Conservation (phyloP, 2,113 vertebrate genomes). For the Psittacara wagleri region DNA sequence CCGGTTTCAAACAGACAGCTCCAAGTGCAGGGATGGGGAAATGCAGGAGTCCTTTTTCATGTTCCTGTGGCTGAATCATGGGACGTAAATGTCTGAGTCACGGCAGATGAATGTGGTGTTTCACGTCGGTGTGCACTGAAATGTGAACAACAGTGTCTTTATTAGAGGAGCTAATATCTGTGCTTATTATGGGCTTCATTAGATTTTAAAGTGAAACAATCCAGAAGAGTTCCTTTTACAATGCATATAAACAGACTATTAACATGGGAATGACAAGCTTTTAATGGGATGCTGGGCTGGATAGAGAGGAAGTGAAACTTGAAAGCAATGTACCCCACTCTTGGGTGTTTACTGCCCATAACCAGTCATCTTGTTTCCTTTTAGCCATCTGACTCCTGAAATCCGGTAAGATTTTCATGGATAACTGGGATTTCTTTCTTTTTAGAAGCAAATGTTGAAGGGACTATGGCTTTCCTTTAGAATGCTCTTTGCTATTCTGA, state of each 20-base stretch:
- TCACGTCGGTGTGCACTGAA: not conserved
- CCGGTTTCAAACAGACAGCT: not conserved
- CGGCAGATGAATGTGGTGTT: not conserved
- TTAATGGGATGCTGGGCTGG: not conserved
- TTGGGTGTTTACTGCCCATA: not conserved
- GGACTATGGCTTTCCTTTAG: not conserved
- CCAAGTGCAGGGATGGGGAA: not conserved
- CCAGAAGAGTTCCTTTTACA: not conserved
- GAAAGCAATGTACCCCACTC: not conserved
- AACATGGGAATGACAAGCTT: not conserved
- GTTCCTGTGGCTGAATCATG: conserved; percentile 46
- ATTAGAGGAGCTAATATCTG: not conserved
- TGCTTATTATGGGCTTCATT: not conserved
- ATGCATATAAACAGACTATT: not conserved
- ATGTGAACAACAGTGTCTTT: not conserved
- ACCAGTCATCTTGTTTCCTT: not conserved
- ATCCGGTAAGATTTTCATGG: not conserved
- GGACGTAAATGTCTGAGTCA: conserved; percentile 32
- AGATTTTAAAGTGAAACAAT: not conserved
- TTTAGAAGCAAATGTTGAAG: not conserved
- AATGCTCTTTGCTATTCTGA: not conserved
- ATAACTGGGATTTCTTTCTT: not conserved
- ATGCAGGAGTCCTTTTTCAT: not conserved
- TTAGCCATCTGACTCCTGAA: not conserved
- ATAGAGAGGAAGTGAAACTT: not conserved